Percentiles rank a stretch among this genome's conserved stretches.
phyloP scores from a whole-genome alignment of 2,113 vertebrate species.

The Meleagris gallopavo region DNA sequence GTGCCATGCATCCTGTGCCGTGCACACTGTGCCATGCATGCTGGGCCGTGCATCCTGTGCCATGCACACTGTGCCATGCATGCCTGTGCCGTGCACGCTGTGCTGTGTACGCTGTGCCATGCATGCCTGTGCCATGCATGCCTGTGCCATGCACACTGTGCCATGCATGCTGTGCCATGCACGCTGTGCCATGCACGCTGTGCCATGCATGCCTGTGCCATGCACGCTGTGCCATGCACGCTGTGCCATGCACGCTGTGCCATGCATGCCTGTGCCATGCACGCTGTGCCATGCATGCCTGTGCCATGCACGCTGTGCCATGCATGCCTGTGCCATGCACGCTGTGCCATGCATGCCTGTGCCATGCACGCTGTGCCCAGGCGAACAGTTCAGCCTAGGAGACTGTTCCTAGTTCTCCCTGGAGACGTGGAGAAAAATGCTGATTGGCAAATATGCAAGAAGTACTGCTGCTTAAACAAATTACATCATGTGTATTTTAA shows the following conservation, averaged over 20 bases:
- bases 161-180: no score
- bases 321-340: no score
- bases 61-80: no score
- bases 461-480: not conserved
- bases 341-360: not conserved
- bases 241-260: not conserved
- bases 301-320: not conserved
- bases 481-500: not conserved
- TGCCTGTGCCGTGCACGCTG: no score
- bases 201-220: not conserved
- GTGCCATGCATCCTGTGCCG: no score
- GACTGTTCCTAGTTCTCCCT: not conserved
- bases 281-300: not conserved
- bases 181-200: not conserved
- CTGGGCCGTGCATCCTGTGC: no score
- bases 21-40: no score
- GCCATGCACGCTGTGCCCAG: not conserved
- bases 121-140: no score
- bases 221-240: no score
- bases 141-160: no score
- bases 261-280: no score
- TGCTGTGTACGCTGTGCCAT: no score
- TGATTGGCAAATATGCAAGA: not conserved
- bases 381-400: not conserved
- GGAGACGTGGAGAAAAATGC: not conserved